A percentile compares a stretch with the other conserved stretches of the same genome.
phyloP scores from a whole-genome alignment of 2,797 vertebrate genomes.

The Sebastes umbrosus region DNA sequence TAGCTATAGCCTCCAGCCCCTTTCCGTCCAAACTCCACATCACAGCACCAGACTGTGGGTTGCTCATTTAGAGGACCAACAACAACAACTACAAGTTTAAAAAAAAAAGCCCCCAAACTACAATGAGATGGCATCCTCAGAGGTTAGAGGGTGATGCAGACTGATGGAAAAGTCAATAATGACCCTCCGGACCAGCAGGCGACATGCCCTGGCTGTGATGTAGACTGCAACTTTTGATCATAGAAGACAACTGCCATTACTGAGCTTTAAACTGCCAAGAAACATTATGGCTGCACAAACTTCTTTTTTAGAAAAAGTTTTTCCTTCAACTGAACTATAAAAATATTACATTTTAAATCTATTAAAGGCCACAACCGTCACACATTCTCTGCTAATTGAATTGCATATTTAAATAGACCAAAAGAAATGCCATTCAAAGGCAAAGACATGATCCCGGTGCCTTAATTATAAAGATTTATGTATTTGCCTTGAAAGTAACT shows the following conservation, averaged over 20 bases:
- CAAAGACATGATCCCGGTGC: neutral
- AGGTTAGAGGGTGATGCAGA: constrained; percentile 35
- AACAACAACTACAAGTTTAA: neutral
- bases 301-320: neutral
- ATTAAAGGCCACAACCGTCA: neutral
- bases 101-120: constrained; percentile 17
- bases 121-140: constrained; percentile 19
- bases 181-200: constrained; percentile 45
- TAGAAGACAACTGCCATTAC: neutral
- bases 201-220: neutral
- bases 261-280: neutral
- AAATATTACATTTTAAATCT: neutral
- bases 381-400: neutral
- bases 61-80: constrained; percentile 8
- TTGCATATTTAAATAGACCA: neutral
- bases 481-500: neutral
- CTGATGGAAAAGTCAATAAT: constrained; percentile 61
- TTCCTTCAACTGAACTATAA: neutral
- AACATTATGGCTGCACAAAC: neutral
- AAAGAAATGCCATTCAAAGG: neutral
- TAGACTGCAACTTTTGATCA: neutral
- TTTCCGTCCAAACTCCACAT: constrained; percentile 30
- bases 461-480: neutral
- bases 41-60: neutral
- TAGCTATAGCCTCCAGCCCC: constrained; percentile 31